These are phyloP conservation scores for Rhinolophus sinicus DNA, from an alignment of 2,113 vertebrate genomes.

Conservation along the genomic window DNA sequence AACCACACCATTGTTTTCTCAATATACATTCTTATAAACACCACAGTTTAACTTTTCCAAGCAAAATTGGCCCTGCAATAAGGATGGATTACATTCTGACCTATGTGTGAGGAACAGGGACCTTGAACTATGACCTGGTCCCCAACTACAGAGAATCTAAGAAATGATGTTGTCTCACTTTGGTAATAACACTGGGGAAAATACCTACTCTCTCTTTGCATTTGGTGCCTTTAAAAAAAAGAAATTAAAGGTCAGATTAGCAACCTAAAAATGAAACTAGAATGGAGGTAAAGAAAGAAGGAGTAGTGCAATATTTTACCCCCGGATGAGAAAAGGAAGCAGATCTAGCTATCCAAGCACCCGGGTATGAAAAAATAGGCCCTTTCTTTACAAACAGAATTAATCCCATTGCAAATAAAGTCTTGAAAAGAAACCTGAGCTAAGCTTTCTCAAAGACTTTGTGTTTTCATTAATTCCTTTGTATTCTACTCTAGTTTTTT, in stretches of 20 bases:
- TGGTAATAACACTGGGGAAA: constrained; percentile 62
- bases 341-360: background rate
- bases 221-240: constrained; percentile 42
- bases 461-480: constrained; percentile 10
- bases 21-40: background rate
- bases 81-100: background rate
- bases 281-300: constrained; percentile 51
- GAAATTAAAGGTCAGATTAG: constrained; percentile 75
- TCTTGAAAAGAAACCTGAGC: background rate
- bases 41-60: background rate
- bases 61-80: background rate
- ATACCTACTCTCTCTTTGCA: constrained; percentile 72
- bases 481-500: background rate
- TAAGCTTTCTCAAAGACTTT: constrained; percentile 30
- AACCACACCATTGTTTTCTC: background rate
- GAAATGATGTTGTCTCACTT: constrained; percentile 50
- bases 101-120: background rate
- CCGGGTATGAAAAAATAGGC: background rate
- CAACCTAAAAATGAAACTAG: constrained; percentile 78
- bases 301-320: constrained; percentile 3
- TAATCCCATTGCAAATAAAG: background rate
- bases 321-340: constrained; percentile 1
- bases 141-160: constrained; percentile 40
- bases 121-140: background rate
- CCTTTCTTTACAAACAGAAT: background rate